These are phyloP conservation scores for Drosophila rhopaloa DNA, from an alignment of 1,140 invertebrate species.

Conservation along the genomic window DNA sequence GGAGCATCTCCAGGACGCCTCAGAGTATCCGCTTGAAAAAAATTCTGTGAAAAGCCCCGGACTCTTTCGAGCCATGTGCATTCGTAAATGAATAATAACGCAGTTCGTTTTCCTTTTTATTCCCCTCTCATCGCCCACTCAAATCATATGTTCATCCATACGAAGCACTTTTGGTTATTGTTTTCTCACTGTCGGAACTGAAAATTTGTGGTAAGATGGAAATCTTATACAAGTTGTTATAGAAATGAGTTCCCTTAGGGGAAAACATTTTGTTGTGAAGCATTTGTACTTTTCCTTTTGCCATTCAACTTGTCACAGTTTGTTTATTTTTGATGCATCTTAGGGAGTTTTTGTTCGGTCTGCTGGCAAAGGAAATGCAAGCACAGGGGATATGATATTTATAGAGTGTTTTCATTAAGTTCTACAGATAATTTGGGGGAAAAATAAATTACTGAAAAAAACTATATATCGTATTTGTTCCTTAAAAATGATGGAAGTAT, in stretches of 20 bases:
- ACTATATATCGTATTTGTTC: too few species aligned
- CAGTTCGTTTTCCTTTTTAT: constrained; percentile 20
- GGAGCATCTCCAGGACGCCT: constrained; percentile 3
- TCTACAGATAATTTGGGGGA: background rate
- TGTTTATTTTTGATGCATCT: constrained; percentile 54
- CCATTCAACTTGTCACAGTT: constrained; percentile 40
- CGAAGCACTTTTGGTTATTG: constrained; percentile 70
- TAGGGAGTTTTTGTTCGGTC: constrained; percentile 7
- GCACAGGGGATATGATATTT: constrained; percentile 45
- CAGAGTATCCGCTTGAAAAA: constrained; percentile 1
- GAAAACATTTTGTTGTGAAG: constrained; percentile 25
- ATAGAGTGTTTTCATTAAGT: constrained; percentile 24
- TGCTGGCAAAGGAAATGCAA: background rate
- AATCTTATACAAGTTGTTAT: constrained; percentile 16
- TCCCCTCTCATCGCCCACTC: constrained; percentile 8
- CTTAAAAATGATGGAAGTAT: too few species aligned
- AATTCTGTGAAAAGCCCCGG: constrained; percentile 36
- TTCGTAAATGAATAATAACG: constrained; percentile 48
- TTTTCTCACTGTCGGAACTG: constrained; percentile 46
- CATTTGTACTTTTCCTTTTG: constrained; percentile 10
- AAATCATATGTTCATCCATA: constrained; percentile 39
- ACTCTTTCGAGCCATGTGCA: constrained; percentile 19
- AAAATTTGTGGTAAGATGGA: constrained; percentile 30
- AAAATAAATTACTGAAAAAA: too few species aligned
- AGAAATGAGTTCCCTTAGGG: constrained; percentile 10